Base-by-base conservation (phyloP, 1,140 invertebrate species). In the Drosophila triauraria region DNA sequence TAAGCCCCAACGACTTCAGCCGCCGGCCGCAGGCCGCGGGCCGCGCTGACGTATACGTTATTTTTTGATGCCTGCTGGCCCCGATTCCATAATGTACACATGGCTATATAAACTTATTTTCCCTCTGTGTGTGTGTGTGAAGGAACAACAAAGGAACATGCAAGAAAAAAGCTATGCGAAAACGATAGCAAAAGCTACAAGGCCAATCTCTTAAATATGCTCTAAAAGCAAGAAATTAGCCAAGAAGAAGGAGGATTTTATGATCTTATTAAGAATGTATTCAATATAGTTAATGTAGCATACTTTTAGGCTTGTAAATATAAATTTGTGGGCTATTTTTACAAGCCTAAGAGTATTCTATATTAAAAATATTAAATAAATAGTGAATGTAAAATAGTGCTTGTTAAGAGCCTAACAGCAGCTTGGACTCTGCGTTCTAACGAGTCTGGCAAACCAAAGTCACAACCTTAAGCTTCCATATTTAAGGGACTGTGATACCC, bases 41-140 rank as follows among this genome's bases (percentile, higher is more conserved):
- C 76, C 77, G 38, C 61, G 77, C 64, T 80, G 84, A 71, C 84
- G 84, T 88, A 90, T 90, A 90, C 85, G 67, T 84, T 80, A 88
- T 88, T 84, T 88, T 84, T 87, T 62, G 69, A 67, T 80, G 80
- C 77, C 69, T 75, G 47, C 74, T 63, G 76, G 51, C 75, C 68
- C 35, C 71, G 63, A 77, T 82, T 77, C 67, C 70, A 72, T 80
- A 76, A 78, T 62, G 53, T 44, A 60, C 27, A 70, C 63, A 63
- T 51, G 75, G 27, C 69, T 23, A 65, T 56, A 54, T 38, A 71
- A 44, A 47, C 40, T 32, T 38, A 40, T n/a, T 32, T 35, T 44
- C 15, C 15, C 3, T 40, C 20, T 30, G 15, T 15, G 30, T 20
- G 64, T 35, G 17, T 38, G 51, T 35, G 35, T 9, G 30, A 30